Evolutionary conservation across 2,113 vertebrate species (phyloP), one percentile per base, ranked within the genome.

Genomic region (Bujurquina vittata): DNA sequence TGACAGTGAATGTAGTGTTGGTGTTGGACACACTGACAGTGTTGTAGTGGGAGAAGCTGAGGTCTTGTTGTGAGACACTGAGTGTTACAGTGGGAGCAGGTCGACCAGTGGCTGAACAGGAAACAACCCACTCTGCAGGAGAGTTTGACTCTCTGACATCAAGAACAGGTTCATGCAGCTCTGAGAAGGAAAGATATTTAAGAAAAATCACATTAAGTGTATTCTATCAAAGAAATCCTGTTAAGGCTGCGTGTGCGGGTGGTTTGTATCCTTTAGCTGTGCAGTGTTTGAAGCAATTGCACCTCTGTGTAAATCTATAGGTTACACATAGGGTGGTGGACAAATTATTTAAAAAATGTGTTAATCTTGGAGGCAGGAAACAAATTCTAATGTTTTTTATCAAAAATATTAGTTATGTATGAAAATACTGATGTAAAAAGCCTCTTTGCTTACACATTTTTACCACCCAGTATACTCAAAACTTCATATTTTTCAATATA

Each of bases 81-180:
- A n/a, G n/a, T n/a, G n/a, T n/a, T n/a, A n/a, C n/a, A n/a, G 6
- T 63, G 61, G 61, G 61, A 63, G 61, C 61, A 63, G 61, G 61
- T 63, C n/a, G 35, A 63, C 35, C 61, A 63, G 61, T 63, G 35
- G 62, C 35, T 65, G 62, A 65, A 43, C 62, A 65, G n/a, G 35
- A 65, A 22, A 94, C 83, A 0, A 52, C 2, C 3, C 23, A 31
- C 37, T 76, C 81, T 5, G 12, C 83, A 72, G 59, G 0, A 18
- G 62, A 76, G 35, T 65, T n/a, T 29, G 81, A 67, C 7, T 31
- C 15, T 61, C 3, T 37, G 12, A 93, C 61, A 1, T 78, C 40
- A 1, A 93, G 59, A 0, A 61, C 4, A 10, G 93, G 79, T 54
- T 23, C 43, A 67, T 91, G 84, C 58, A 92, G 84, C 84, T 94